Percentiles rank a stretch among this genome's conserved stretches.
Evolutionary conservation across 2,113 vertebrate genomes (phyloP).

Genomic region (Cariama cristata): DNA sequence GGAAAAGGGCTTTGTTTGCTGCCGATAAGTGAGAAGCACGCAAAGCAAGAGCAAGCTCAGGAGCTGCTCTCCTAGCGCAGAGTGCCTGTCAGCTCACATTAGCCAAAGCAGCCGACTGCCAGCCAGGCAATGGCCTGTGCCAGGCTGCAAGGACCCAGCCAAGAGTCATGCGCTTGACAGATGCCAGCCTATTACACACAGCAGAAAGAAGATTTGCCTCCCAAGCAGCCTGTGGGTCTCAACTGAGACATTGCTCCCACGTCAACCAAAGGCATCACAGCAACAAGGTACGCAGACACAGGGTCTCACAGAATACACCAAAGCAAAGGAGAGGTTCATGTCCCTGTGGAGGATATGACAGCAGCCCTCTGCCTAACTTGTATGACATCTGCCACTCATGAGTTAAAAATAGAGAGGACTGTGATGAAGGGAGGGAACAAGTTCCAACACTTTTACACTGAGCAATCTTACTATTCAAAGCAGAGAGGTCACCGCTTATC

Average conservation of each 20-base stretch:
- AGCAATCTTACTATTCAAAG: neutral
- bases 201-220: neutral
- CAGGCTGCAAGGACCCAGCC: constrained; percentile 13
- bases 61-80: neutral
- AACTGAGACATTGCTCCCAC: accelerated
- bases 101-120: neutral
- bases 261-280: neutral
- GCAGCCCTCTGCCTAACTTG: neutral
- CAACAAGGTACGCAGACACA: neutral
- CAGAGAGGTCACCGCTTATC: neutral
- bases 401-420: neutral
- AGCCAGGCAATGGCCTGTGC: neutral
- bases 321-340: neutral
- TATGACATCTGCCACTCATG: neutral
- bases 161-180: neutral
- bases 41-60: neutral
- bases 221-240: neutral
- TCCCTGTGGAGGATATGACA: accelerated
- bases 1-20: neutral
- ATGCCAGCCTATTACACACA: neutral
- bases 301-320: neutral
- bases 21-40: neutral
- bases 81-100: neutral
- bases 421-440: neutral
- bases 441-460: accelerated